Base-by-base conservation (phyloP, 2,797 vertebrate species). In the Microctenopoma stevenorrisi region DNA sequence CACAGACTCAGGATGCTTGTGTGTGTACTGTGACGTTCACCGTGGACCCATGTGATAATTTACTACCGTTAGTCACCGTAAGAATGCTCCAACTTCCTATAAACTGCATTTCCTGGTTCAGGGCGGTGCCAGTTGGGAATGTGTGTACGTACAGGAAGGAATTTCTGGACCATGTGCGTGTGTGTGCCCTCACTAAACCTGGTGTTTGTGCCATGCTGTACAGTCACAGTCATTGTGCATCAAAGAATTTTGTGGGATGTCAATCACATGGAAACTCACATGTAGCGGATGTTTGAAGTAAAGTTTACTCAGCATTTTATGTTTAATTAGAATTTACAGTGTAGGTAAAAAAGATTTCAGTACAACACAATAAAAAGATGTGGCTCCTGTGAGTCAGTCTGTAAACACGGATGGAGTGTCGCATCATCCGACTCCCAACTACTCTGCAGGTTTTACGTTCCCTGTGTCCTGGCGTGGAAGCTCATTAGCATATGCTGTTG, bases 401-500 rank as follows among this genome's bases (percentile, higher is more conserved):
- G 22, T 22, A 22, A 22, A 22, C 22, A 22, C 22, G 22, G 22
- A 22, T 1, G 22, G 22, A 22, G 22, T 1, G 22, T 22, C 22
- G 22, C 22, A 43, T 5, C 14, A 43, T 43, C 42, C 14, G 16
- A 43, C 13, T 15, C 13, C 12, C 18, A 59, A 38, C 43, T 18
- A 15, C 40, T 46, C 43, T 53, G 22, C 35, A 48, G 33, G 76
- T 67, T 68, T 68, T 56, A 81, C 51, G 82, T 86, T 90, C 81
- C 76, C 10, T 51, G 63, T 64, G 51, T 53, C 55, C 35, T 13
- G 26, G 59, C 44, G 46, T 57, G 12, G 65, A 76, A 48, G 37
- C 64, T 85, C 59, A 86, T 84, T 85, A 85, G 55, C 71, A 79
- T 56, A 25, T 73, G 42, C 3, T 65, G 37, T 42, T 54, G 26